phyloP scores from a whole-genome alignment of 2,797 vertebrate species.

The Microctenopoma lineatum region DNA sequence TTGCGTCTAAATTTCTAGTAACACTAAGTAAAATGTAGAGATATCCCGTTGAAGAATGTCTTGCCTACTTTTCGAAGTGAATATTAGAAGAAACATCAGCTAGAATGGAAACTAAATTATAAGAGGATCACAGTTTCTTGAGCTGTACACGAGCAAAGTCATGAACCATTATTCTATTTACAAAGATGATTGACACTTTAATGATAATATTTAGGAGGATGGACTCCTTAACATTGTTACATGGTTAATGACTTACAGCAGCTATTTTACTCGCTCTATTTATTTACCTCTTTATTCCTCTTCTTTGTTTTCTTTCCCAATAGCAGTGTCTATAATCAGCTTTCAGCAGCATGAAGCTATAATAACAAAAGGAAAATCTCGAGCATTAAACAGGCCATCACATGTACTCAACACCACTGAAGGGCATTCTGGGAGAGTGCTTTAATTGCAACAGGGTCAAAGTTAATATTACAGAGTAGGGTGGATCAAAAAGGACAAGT shows the following conservation, averaged over 20 bases:
- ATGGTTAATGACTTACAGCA: background rate
- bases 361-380: conserved; percentile 35
- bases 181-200: background rate
- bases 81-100: no score
- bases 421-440: conserved; percentile 31
- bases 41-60: no score
- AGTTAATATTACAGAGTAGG: conserved; percentile 25
- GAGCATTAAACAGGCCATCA: conserved; percentile 38
- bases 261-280: no score
- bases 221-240: background rate
- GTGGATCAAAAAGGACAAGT: conserved; percentile 55
- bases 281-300: no score
- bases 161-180: background rate
- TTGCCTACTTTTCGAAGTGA: no score
- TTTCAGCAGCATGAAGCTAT: conserved; percentile 31
- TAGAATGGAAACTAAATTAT: no score
- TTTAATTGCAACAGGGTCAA: conserved; percentile 36
- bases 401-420: conserved; percentile 46
- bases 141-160: no score
- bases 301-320: background rate
- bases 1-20: no score
- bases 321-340: conserved; percentile 16
- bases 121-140: no score
- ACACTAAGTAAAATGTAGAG: no score
- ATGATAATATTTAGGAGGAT: background rate